These are phyloP conservation scores for Edolisoma coerulescens DNA, from an alignment of 2,113 vertebrate species.

Conservation along the genomic window DNA sequence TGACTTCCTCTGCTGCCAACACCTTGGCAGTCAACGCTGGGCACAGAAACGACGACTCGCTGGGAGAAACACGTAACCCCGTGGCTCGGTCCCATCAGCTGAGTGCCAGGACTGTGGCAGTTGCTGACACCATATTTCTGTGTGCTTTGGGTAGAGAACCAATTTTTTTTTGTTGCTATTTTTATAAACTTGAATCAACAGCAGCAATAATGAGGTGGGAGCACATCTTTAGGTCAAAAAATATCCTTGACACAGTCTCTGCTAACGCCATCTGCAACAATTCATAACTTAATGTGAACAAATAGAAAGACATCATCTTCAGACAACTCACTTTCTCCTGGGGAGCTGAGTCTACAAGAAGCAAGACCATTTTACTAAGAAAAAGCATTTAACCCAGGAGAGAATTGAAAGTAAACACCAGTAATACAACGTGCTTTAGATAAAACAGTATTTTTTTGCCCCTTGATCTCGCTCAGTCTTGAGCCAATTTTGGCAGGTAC, in stretches of 20 bases:
- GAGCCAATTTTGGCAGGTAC: conserved; percentile 64
- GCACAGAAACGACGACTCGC: accelerated
- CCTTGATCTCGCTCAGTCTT: conserved; percentile 47
- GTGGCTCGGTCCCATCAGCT: neutral
- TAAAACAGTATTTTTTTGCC: conserved; percentile 62
- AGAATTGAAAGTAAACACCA: conserved; percentile 37
- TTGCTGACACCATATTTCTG: neutral
- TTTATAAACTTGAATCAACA: neutral
- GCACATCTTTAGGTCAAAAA: neutral
- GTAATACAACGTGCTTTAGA: conserved; percentile 54
- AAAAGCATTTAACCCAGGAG: conserved; percentile 15
- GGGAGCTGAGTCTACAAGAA: neutral
- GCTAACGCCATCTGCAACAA: neutral
- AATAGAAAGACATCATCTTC: neutral
- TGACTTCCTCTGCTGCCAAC: neutral
- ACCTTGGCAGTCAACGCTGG: neutral
- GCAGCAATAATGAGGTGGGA: neutral
- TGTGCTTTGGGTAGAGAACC: neutral
- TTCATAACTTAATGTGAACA: neutral
- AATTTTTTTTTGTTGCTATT: neutral
- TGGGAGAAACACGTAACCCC: neutral
- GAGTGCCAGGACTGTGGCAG: neutral
- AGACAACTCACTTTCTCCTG: neutral
- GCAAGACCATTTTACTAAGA: conserved; percentile 17
- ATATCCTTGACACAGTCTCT: neutral